phyloP scores from a whole-genome alignment of 1,140 invertebrate species.

The Meloidogyne chitwoodi region DNA sequence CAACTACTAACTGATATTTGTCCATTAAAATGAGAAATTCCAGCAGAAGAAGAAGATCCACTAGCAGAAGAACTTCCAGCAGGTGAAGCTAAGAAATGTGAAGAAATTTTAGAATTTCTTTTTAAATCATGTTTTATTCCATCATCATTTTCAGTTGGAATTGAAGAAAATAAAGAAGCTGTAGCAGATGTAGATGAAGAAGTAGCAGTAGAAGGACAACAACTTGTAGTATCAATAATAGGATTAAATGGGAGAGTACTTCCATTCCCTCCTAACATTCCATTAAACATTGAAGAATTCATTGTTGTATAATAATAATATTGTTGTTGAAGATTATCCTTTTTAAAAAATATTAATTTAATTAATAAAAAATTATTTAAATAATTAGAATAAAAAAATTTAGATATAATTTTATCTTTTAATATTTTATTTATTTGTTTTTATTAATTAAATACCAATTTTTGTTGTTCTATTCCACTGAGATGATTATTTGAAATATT shows the following conservation, averaged over 20 bases:
- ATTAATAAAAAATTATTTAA: not conserved
- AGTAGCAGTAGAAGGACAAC: not conserved
- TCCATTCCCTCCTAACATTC: not conserved
- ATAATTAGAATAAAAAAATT: too few relatives aligned
- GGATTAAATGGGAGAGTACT: not conserved
- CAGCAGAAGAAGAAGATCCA: not conserved
- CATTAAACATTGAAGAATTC: not conserved
- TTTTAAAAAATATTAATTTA: not conserved
- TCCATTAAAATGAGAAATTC: not conserved
- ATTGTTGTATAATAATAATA: not conserved
- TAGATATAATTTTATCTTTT: not conserved
- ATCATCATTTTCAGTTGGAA: not conserved
- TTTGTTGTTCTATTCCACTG: not conserved
- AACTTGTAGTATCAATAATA: not conserved
- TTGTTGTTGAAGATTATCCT: not conserved
- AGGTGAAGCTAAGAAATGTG: not conserved
- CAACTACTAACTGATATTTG: not conserved
- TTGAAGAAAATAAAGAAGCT: not conserved
- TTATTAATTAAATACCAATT: not conserved
- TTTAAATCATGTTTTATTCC: not conserved
- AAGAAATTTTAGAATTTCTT: not conserved
- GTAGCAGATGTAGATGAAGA: not conserved
- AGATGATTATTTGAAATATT: not conserved
- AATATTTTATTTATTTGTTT: not conserved
- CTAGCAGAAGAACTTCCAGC: not conserved